These are phyloP conservation scores for Brachirus orientalis DNA, from an alignment of 2,113 vertebrate genomes.

Conservation along the genomic window DNA sequence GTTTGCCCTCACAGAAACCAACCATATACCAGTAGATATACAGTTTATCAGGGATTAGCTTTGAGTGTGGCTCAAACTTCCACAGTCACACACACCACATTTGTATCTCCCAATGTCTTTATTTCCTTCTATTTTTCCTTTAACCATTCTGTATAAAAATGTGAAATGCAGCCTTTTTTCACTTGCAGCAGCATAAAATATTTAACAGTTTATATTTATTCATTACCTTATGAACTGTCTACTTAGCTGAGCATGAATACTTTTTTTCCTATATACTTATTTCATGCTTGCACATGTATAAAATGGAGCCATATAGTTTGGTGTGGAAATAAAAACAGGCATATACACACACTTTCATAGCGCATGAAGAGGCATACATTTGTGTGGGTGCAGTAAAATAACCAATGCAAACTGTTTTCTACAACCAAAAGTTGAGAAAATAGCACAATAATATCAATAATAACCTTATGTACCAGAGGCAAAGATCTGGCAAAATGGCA, in stretches of 20 bases:
- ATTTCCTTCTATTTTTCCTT: slow-evolving; percentile 5
- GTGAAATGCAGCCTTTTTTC: slow-evolving; percentile 14
- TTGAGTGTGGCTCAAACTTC: not conserved
- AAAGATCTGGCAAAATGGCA: too few relatives aligned
- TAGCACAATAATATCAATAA: too few relatives aligned
- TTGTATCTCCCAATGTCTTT: not conserved
- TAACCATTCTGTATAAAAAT: not conserved
- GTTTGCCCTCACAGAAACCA: too few relatives aligned
- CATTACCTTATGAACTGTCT: slow-evolving; percentile 43
- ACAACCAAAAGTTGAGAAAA: too few relatives aligned
- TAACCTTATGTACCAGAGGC: too few relatives aligned
- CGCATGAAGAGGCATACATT: not conserved
- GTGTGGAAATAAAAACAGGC: slow-evolving; percentile 6
- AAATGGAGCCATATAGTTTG: slow-evolving; percentile 32
- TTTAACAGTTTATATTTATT: slow-evolving; percentile 54
- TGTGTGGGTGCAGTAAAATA: not conserved
- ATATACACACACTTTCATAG: not conserved
- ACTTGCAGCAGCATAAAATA: slow-evolving; percentile 37
- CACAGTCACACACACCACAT: not conserved
- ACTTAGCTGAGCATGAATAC: slow-evolving; percentile 23
- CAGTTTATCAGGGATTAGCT: not conserved
- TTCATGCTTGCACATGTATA: slow-evolving; percentile 18
- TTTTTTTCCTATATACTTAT: slow-evolving; percentile 9
- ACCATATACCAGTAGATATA: too few relatives aligned
- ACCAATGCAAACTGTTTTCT: not conserved